These are phyloP conservation scores for Pinna nobilis DNA, from an alignment of 1,140 invertebrate genomes.

Conservation along the genomic window DNA sequence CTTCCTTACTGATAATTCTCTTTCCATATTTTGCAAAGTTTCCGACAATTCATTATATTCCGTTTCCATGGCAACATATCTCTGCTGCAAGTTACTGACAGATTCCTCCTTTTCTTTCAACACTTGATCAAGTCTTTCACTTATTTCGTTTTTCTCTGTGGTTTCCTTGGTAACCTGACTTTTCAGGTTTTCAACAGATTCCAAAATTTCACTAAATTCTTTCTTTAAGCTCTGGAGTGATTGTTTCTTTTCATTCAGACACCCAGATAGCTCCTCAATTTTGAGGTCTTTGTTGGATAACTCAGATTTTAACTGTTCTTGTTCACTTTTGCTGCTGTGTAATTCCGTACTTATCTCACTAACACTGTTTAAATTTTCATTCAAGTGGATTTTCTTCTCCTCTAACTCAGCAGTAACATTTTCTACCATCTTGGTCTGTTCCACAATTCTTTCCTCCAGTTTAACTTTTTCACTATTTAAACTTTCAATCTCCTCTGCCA, in stretches of 20 bases:
- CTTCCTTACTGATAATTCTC: too few species aligned
- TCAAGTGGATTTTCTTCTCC: constrained; percentile 3
- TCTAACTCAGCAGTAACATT: neutral
- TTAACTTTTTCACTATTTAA: constrained; percentile 4
- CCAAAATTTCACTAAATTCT: neutral
- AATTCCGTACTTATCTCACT: too few species aligned
- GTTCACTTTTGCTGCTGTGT: too few species aligned
- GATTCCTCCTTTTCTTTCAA: neutral
- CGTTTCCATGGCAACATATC: neutral
- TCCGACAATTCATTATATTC: neutral
- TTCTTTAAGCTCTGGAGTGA: neutral
- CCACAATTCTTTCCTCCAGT: neutral
- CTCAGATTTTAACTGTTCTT: constrained; percentile 8
- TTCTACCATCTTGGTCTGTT: neutral
- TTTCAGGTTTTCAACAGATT: neutral
- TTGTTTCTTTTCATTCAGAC: neutral
- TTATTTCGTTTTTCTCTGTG: neutral
- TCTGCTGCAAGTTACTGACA: neutral
- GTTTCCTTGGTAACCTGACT: neutral
- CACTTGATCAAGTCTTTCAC: too few species aligned
- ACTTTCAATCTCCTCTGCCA: neutral
- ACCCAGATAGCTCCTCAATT: neutral
- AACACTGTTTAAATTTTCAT: too few species aligned
- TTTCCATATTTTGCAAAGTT: too few species aligned
- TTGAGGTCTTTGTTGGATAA: constrained; percentile 5